Evolutionary conservation across 2,888 invertebrate species (phyloP).

Genomic region (Meloe dianella): DNA sequence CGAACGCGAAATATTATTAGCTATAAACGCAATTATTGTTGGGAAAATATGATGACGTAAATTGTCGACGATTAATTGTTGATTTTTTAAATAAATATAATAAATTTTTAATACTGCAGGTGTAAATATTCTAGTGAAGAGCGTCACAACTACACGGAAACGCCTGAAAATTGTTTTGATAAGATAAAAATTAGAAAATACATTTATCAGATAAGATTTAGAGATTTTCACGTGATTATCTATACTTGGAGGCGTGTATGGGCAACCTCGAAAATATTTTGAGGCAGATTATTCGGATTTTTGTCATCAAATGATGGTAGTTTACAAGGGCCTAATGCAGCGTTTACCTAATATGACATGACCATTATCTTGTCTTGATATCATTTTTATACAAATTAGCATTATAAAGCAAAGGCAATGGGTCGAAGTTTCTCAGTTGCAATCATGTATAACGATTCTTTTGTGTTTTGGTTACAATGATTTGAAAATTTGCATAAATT

Average conservation of each 20-base stretch:
- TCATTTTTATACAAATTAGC: background rate
- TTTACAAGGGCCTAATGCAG: too few species aligned
- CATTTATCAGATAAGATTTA: too few species aligned
- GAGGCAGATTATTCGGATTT: too few species aligned
- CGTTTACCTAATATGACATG: too few species aligned
- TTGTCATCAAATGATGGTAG: too few species aligned
- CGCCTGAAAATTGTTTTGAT: conserved; percentile 54
- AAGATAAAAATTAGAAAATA: background rate
- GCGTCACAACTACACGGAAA: conserved; percentile 51
- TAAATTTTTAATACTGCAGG: conserved; percentile 54
- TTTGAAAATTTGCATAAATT: background rate
- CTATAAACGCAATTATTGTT: conserved; percentile 54
- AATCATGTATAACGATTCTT: background rate
- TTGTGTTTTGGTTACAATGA: too few species aligned
- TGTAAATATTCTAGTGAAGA: conserved; percentile 51
- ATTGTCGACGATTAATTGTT: conserved; percentile 52
- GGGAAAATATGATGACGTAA: conserved; percentile 54
- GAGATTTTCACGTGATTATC: background rate
- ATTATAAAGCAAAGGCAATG: background rate
- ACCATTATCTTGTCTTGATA: background rate
- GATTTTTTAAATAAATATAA: conserved; percentile 54
- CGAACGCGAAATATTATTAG: conserved; percentile 55
- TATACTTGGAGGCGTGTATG: background rate
- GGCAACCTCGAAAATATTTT: too few species aligned
- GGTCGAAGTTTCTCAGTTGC: background rate